These are phyloP conservation scores for Epizoanthus rinbou DNA, from an alignment of 92 coral and sea anemone genomes.

Conservation along the genomic window DNA sequence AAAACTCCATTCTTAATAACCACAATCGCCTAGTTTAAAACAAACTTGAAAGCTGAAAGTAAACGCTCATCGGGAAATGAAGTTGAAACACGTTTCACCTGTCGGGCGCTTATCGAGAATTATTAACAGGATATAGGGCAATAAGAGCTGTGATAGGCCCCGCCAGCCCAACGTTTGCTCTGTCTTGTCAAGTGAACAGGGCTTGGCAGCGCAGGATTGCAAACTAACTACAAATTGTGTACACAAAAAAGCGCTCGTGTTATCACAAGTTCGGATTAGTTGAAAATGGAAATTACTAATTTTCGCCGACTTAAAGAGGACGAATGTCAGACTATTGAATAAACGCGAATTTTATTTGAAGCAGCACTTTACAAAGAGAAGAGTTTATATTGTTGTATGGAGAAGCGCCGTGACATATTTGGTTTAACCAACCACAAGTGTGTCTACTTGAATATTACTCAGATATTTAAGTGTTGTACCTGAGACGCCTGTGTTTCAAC, in stretches of 20 bases:
- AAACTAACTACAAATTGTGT: slow-evolving; percentile 2
- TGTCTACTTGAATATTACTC: neutral
- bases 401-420: slow-evolving; percentile 5
- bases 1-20: slow-evolving; percentile 39
- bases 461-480: neutral
- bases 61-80: slow-evolving; percentile 27
- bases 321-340: neutral
- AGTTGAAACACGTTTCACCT: slow-evolving; percentile 25
- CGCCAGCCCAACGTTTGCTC: slow-evolving; percentile 10
- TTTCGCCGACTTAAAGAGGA: slow-evolving; percentile 2
- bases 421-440: slow-evolving; percentile 5
- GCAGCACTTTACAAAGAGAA: slow-evolving; percentile 13
- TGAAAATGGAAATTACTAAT: slow-evolving; percentile 13
- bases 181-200: neutral
- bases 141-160: slow-evolving; percentile 30
- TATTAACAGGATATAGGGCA: slow-evolving; percentile 36
- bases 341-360: neutral
- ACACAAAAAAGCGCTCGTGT: slow-evolving; percentile 18
- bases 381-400: neutral
- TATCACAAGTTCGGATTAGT: slow-evolving; percentile 19
- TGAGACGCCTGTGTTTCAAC: neutral
- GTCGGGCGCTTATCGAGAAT: slow-evolving; percentile 40
- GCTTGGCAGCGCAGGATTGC: neutral
- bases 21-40: slow-evolving; percentile 27
- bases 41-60: slow-evolving; percentile 29